Conservation (phyloP, 2,113 vertebrate species). For the Gorsachius goisagi region DNA sequence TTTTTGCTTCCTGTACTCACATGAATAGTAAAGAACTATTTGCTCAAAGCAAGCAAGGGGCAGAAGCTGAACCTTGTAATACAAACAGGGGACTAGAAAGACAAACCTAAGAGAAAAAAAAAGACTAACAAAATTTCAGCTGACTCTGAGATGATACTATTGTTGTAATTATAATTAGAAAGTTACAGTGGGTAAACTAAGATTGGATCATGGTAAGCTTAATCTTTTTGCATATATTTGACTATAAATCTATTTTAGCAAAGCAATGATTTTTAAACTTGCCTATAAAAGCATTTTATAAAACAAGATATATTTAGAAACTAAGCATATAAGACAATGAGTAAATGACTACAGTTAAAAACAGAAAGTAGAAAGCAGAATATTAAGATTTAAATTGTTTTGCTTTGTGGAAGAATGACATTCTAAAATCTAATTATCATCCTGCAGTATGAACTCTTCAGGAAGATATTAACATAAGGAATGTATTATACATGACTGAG, state of each 20-base stretch:
- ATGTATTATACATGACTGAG: background rate
- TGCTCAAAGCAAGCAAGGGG: background rate
- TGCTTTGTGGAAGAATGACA: background rate
- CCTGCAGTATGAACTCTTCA: background rate
- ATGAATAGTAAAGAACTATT: background rate
- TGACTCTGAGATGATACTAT: background rate
- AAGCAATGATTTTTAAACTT: background rate
- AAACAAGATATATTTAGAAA: background rate
- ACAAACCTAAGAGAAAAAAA: background rate
- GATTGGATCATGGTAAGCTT: background rate
- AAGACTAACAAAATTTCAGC: background rate
- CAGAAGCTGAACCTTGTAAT: background rate
- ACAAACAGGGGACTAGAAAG: background rate
- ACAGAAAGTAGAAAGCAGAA: background rate
- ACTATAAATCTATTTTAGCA: background rate
- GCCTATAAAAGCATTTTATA: background rate
- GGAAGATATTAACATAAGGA: background rate
- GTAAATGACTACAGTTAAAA: background rate
- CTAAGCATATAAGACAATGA: background rate
- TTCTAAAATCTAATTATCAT: conserved; percentile 28
- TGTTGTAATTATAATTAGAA: background rate
- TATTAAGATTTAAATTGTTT: background rate
- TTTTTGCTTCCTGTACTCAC: background rate
- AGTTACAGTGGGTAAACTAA: background rate
- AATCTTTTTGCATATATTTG: background rate